Conservation (phyloP, 1,140 invertebrate genomes). For the Calycopis cecrops region DNA sequence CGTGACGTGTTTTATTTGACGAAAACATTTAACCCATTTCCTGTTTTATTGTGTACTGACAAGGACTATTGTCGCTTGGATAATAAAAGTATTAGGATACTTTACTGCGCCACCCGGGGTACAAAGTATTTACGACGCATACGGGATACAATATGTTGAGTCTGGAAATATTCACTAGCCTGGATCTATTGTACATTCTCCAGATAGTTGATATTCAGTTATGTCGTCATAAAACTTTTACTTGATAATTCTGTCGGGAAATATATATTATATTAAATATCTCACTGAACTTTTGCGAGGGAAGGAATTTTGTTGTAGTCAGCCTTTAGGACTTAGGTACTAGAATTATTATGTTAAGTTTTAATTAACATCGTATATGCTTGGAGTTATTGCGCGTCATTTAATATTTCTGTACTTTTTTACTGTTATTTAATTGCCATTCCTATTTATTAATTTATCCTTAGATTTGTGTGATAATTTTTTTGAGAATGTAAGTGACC, state of each 20-base stretch:
- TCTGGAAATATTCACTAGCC: background rate
- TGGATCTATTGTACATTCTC: background rate
- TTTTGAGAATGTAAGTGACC: no score
- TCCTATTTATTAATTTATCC: no score
- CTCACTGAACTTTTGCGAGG: background rate
- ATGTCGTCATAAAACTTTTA: conserved; percentile 2
- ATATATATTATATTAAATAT: background rate
- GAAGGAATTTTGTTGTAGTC: conserved; percentile 1
- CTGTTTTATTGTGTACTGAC: no score
- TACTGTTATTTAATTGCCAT: no score
- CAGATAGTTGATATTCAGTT: background rate
- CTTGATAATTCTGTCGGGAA: background rate
- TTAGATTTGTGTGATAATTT: no score
- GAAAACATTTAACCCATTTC: no score
- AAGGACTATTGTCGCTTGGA: no score
- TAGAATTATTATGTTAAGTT: no score
- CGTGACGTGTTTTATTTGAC: no score
- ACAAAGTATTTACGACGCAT: conserved; percentile 5
- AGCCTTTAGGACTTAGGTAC: background rate
- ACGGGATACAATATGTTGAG: background rate
- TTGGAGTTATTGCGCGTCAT: background rate
- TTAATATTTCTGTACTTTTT: no score
- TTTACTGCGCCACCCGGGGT: background rate
- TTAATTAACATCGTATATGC: background rate
- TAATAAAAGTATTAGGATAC: background rate